A percentile compares a stretch with the other conserved stretches of the same genome.
Evolutionary conservation across 1,140 invertebrate species (phyloP).

Genomic region (Neodiprion pinetum): DNA sequence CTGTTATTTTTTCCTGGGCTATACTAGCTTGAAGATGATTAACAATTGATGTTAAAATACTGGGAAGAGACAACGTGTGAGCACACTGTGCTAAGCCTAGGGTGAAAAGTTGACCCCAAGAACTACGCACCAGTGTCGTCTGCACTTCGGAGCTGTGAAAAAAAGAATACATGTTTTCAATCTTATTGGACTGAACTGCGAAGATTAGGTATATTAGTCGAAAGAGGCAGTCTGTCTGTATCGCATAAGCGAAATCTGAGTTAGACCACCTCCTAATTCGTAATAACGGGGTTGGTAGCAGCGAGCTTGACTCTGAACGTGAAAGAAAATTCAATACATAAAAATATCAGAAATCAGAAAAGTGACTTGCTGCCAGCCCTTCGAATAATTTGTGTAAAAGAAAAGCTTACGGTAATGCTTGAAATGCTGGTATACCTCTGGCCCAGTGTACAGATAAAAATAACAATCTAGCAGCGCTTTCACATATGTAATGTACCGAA

Average conservation of each 20-base stretch:
- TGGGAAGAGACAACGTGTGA: constrained; percentile 78
- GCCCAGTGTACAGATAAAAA: constrained; percentile 92
- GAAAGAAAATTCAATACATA: background rate
- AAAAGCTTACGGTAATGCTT: constrained; percentile 72
- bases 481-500: constrained; percentile 90
- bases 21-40: constrained; percentile 72
- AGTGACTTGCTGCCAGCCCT: too few relatives aligned
- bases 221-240: too few relatives aligned
- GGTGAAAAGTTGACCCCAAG: constrained; percentile 93
- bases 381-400: background rate
- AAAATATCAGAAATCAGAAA: too few relatives aligned
- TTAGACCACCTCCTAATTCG: too few relatives aligned
- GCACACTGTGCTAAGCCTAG: constrained; percentile 91
- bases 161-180: constrained; percentile 20
- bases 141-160: constrained; percentile 81
- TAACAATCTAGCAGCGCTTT: constrained; percentile 87
- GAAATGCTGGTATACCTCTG: constrained; percentile 82
- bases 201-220: too few relatives aligned
- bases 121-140: constrained; percentile 80
- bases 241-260: too few relatives aligned
- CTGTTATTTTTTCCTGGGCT: constrained; percentile 75
- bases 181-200: background rate
- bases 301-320: background rate
- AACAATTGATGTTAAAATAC: constrained; percentile 83
- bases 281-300: too few relatives aligned